Conservation (phyloP, 2,113 vertebrate species). For the Strix uralensis region DNA sequence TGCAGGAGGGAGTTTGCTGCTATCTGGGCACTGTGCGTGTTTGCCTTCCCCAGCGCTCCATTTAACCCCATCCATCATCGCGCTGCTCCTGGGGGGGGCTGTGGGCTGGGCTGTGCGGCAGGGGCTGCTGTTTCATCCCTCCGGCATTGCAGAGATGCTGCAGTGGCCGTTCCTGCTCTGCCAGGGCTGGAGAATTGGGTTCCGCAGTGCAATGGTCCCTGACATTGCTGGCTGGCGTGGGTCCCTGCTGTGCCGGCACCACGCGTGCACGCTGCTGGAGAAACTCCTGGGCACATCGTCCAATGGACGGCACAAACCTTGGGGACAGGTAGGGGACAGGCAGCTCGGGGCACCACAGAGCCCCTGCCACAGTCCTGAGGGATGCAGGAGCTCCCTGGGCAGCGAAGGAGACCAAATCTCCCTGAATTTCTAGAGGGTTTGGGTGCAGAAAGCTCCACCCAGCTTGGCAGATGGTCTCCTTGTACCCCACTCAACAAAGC, state of each 20-base stretch:
- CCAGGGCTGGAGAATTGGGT: rapidly evolving
- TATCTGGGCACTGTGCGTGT: rapidly evolving
- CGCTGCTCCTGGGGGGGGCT: rapidly evolving
- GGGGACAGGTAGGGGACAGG: background rate
- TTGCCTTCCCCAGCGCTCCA: background rate
- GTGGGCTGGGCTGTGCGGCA: rapidly evolving
- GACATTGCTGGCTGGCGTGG: rapidly evolving
- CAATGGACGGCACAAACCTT: rapidly evolving
- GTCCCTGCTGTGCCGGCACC: rapidly evolving
- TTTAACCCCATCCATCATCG: background rate
- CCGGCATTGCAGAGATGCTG: rapidly evolving
- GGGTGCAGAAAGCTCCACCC: background rate
- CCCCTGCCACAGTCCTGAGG: background rate
- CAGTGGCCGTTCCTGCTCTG: rapidly evolving
- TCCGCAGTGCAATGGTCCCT: background rate
- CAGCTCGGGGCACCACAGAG: rapidly evolving
- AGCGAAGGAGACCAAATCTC: background rate
- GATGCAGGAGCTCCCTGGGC: background rate
- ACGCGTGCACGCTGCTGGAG: rapidly evolving
- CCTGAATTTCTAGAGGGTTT: background rate
- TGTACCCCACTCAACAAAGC: rapidly evolving
- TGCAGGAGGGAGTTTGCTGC: background rate
- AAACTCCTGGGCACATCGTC: rapidly evolving
- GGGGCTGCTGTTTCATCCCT: background rate
- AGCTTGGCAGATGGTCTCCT: background rate